Evolutionary conservation across 1,140 invertebrate species (phyloP), one percentile per base, ranked within the genome.

Genomic region (Fopius arisanus): DNA sequence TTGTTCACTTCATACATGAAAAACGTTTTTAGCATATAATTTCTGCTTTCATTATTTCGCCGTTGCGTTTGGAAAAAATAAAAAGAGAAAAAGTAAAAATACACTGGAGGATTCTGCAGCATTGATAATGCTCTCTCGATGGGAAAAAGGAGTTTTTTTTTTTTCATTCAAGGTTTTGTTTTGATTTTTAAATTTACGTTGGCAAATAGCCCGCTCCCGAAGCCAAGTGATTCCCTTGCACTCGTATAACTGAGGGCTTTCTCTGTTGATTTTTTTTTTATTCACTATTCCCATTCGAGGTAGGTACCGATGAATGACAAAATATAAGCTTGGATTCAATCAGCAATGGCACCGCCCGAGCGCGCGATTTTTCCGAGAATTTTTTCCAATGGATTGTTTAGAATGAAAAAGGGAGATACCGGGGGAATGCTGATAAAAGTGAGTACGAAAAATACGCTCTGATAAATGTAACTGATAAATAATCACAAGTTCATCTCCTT

Each of bases 241-340:
- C 65, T 65, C 65, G 67, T 48, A 70, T 70, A 70, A 43, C 33
- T 37, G 23, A 33, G 29, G 21, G 19, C 23, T 33, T 54, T 43
- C 33, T n/a, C 63, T 19, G 28, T 66, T 66, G 16, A 29, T 66
- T 66, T 66, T 72, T 54, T 72, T 43, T 29, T 59, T 70, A 31
- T 37, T 29, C 31, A 31, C 54, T 28, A 40, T 67, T 73, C 72
- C 48, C 40, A 72, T 76, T 68, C 43, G 63, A 68, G 71, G 72
- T 74, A 75, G 72, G 72, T 72, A 70, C 70, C 75, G 75, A 78
- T 78, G 73, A 75, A 78, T 78, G 77, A 78, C 72, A 78, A 78
- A 78, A 78, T 78, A 78, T 78, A 78, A 78, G 77, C 77, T 76
- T 75, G 75, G 77, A 78, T 78, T 78, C 77, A 78, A 78, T 78